Conservation (phyloP, 2,888 invertebrate genomes). For the Drosophila fungiperda region DNA sequence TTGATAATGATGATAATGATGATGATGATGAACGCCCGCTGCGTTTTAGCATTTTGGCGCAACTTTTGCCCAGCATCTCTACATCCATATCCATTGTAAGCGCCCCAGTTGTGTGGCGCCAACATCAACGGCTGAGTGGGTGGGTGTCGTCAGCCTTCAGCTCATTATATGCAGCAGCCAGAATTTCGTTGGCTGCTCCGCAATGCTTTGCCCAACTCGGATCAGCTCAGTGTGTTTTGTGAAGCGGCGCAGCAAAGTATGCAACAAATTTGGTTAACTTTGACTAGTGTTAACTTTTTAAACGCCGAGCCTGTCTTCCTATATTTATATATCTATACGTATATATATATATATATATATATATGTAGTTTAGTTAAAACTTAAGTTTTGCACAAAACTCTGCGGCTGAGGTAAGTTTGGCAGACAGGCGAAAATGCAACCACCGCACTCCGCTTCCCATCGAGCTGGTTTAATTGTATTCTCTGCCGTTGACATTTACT, state of each 20-base stretch:
- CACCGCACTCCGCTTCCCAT: background rate
- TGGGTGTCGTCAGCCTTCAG: conserved; percentile 44
- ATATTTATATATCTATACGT: background rate
- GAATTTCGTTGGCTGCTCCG: conserved; percentile 21
- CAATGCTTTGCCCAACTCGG: conserved; percentile 7
- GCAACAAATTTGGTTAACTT: conserved; percentile 80
- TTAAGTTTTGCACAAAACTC: conserved; percentile 47
- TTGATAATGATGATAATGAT: conserved; percentile 21
- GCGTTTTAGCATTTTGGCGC: conserved; percentile 71
- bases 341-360: background rate
- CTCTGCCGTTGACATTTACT: conserved; percentile 36
- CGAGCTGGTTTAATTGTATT: conserved; percentile 35
- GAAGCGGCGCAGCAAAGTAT: conserved; percentile 76
- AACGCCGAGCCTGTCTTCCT: conserved; percentile 43
- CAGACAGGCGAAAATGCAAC: conserved; percentile 1
- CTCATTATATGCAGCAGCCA: conserved; percentile 71
- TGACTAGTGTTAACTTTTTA: conserved; percentile 78
- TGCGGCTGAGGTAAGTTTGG: conserved; percentile 46
- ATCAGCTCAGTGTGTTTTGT: conserved; percentile 70
- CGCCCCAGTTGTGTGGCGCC: conserved; percentile 64
- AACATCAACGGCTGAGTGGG: conserved; percentile 19
- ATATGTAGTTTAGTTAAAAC: conserved; percentile 22
- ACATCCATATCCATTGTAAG: conserved; percentile 47
- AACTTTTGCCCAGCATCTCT: conserved; percentile 62
- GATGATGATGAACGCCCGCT: conserved; percentile 66